Evolutionary conservation across 1,140 invertebrate species (phyloP).

Genomic region (Neelides sp.): DNA sequence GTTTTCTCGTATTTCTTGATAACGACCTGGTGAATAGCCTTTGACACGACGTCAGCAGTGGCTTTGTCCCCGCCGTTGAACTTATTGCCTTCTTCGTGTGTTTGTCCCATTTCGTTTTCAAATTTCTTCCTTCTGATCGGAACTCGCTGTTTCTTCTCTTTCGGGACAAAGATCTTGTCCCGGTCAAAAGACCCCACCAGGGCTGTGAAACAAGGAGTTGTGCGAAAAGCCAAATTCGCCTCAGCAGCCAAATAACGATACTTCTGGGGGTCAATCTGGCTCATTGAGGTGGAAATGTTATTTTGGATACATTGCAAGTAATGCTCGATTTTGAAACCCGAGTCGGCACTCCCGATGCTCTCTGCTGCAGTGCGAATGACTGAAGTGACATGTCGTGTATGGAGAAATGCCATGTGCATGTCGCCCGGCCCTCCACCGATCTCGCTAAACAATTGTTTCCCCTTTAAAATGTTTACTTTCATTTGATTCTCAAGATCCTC

Average conservation of each 20-base stretch:
- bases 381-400: slow-evolving; percentile 15
- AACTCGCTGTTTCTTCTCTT: slow-evolving; percentile 20
- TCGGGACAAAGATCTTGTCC: slow-evolving; percentile 6
- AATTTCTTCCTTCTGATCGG: slow-evolving; percentile 3
- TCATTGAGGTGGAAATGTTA: background rate
- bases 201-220: background rate
- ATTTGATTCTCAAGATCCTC: slow-evolving; percentile 1
- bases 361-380: slow-evolving; percentile 12
- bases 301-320: background rate
- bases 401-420: slow-evolving; percentile 23
- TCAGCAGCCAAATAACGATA: background rate
- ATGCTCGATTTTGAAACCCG: slow-evolving; percentile 14
- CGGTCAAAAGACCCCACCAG: slow-evolving; percentile 23
- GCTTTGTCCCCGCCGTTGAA: too few relatives aligned
- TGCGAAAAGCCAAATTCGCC: background rate
- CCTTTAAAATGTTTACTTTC: slow-evolving; percentile 8
- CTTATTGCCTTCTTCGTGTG: background rate
- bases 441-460: slow-evolving; percentile 4
- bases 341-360: slow-evolving; percentile 13
- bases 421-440: slow-evolving; percentile 15
- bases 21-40: slow-evolving; percentile 10
- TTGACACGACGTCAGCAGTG: background rate
- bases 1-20: background rate
- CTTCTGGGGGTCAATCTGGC: background rate
- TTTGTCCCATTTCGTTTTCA: background rate